Evolutionary conservation across 1,140 invertebrate species (phyloP).

Genomic region (Ceratosolen fusciceps): DNA sequence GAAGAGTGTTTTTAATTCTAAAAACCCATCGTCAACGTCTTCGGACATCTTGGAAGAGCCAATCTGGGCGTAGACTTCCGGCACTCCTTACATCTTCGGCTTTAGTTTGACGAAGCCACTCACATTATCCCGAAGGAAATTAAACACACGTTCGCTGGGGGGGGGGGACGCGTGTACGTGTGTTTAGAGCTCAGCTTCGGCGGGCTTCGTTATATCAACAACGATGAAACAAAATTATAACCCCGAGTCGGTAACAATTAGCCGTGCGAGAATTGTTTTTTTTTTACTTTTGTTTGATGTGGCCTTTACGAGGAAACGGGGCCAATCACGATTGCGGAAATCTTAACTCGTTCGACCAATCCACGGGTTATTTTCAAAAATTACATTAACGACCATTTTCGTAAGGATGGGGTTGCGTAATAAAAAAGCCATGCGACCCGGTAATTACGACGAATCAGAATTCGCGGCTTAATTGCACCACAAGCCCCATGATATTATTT

Average conservation of each 20-base stretch:
- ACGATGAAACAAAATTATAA: conserved; percentile 27
- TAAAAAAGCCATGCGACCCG: no score
- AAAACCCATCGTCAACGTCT: conserved; percentile 42
- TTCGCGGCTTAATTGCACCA: no score
- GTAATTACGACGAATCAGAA: no score
- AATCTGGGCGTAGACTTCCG: conserved; percentile 46
- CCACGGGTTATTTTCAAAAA: background rate
- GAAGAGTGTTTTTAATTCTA: conserved; percentile 45
- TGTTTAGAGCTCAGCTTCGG: no score
- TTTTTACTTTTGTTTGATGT: background rate
- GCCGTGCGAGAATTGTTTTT: background rate
- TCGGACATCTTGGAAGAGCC: conserved; percentile 41
- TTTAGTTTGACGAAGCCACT: conserved; percentile 47
- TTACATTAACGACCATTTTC: background rate
- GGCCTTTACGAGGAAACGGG: background rate
- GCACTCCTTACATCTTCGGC: conserved; percentile 47
- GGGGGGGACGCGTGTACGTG: conserved; percentile 19
- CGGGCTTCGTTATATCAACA: conserved; percentile 4
- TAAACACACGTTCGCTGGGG: conserved; percentile 49
- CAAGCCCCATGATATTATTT: no score
- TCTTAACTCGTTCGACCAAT: background rate
- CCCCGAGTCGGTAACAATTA: conserved; percentile 1
- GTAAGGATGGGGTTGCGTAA: background rate
- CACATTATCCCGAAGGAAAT: conserved; percentile 52
- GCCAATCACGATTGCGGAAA: background rate